Evolutionary conservation across 2,888 invertebrate species (phyloP).

Genomic region (Micropterix aruncella): DNA sequence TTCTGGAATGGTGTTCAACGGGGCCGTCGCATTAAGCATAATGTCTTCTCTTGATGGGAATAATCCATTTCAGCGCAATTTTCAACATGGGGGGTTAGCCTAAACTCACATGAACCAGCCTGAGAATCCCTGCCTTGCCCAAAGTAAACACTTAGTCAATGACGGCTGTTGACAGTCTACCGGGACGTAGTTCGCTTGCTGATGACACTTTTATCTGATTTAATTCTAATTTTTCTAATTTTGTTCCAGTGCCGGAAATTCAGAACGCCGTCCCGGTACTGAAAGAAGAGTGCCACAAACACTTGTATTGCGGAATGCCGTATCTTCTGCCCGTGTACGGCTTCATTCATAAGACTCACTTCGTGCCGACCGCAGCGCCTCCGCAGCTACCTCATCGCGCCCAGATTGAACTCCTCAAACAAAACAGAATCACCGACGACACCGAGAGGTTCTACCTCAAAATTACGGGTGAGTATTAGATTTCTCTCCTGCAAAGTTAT

Average conservation of each 20-base stretch:
- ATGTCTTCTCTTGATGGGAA: too few species aligned
- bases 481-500: neutral
- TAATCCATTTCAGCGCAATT: too few species aligned
- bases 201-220: too few species aligned
- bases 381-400: constrained; percentile 34
- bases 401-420: constrained; percentile 26
- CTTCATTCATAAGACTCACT: constrained; percentile 50
- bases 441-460: constrained; percentile 29
- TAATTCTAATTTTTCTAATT: too few species aligned
- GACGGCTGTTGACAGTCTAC: too few species aligned
- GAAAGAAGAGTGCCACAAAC: constrained; percentile 37
- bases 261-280: constrained; percentile 9
- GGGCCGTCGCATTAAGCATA: too few species aligned
- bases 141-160: too few species aligned
- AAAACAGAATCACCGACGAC: constrained; percentile 21
- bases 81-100: too few species aligned
- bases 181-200: too few species aligned
- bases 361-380: constrained; percentile 36
- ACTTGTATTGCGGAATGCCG: constrained; percentile 66
- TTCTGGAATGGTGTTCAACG: too few species aligned
- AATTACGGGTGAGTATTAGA: constrained; percentile 30
- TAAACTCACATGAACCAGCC: too few species aligned
- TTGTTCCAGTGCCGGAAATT: constrained; percentile 19
- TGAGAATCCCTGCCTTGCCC: too few species aligned
- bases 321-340: constrained; percentile 62